Conservation (phyloP, 1,140 invertebrate species). For the Sesamia nonagrioides region DNA sequence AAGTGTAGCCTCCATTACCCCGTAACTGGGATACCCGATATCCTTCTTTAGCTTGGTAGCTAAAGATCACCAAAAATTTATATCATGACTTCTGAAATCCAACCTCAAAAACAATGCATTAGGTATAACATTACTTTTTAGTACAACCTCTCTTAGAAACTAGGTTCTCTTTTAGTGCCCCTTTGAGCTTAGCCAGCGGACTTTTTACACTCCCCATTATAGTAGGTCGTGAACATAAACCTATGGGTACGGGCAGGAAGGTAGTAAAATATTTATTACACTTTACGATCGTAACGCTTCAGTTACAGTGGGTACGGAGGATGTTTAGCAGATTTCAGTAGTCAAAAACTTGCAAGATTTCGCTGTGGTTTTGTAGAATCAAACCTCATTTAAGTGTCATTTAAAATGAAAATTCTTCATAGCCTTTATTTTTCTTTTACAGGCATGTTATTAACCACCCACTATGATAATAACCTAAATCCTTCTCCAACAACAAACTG, state of each 20-base stretch:
- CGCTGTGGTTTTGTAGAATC: not conserved
- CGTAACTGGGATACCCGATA: too few species aligned
- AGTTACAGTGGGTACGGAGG: conserved; percentile 11
- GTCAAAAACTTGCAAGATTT: not conserved
- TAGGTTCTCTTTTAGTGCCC: conserved; percentile 55
- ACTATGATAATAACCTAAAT: not conserved
- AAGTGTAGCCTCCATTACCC: too few species aligned
- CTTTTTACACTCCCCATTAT: conserved; percentile 54
- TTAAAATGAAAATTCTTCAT: not conserved
- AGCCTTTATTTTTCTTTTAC: conserved; percentile 3
- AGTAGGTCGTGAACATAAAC: conserved; percentile 59
- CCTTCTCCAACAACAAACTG: conserved; percentile 5
- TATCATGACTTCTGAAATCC: not conserved
- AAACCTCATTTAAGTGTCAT: not conserved
- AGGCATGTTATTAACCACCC: not conserved
- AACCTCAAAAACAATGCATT: conserved; percentile 15
- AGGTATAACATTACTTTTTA: conserved; percentile 29
- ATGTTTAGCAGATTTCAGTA: not conserved
- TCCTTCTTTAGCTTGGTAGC: too few species aligned
- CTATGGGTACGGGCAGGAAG: conserved; percentile 36
- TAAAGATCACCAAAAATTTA: not conserved
- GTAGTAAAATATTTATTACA: conserved; percentile 59
- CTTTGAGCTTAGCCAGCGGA: conserved; percentile 61
- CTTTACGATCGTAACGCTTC: conserved; percentile 56
- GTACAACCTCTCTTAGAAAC: conserved; percentile 23